Evolutionary conservation across 1,140 invertebrate genomes (phyloP).

Genomic region (Drosophila novamexicana): DNA sequence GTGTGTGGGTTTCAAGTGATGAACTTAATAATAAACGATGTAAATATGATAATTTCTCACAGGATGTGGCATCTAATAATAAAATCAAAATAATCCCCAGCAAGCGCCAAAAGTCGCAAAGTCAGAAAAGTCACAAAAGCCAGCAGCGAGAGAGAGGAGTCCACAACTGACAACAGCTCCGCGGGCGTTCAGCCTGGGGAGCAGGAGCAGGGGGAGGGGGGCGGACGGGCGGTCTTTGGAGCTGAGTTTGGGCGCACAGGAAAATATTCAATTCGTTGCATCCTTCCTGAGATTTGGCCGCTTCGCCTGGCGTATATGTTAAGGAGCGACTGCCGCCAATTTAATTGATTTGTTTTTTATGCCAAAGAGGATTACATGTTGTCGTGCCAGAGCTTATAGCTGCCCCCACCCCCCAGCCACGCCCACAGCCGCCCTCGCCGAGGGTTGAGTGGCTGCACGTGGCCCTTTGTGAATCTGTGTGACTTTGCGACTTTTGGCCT

Average conservation of each 20-base stretch:
- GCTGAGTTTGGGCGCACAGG: slow-evolving; percentile 39
- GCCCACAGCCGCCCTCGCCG: neutral
- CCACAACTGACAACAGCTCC: slow-evolving; percentile 64
- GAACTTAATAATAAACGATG: slow-evolving; percentile 85
- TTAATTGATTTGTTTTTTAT: slow-evolving; percentile 85
- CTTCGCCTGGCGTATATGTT: slow-evolving; percentile 3
- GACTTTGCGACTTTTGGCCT: slow-evolving; percentile 29
- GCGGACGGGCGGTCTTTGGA: neutral
- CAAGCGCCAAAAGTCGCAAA: slow-evolving; percentile 36
- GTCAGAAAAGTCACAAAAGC: slow-evolving; percentile 9
- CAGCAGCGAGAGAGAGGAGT: slow-evolving; percentile 10
- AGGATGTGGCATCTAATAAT: slow-evolving; percentile 85
- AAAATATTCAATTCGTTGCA: slow-evolving; percentile 84
- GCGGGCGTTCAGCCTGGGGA: slow-evolving; percentile 54
- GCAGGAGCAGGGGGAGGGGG: neutral
- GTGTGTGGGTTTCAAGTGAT: slow-evolving; percentile 66
- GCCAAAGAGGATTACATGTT: slow-evolving; percentile 79
- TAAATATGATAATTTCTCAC: slow-evolving; percentile 85
- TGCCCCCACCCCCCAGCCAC: neutral
- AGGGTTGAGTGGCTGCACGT: slow-evolving; percentile 77
- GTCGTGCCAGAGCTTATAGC: slow-evolving; percentile 74
- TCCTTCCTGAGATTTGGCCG: slow-evolving; percentile 65
- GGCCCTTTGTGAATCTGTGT: slow-evolving; percentile 51
- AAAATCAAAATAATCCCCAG: slow-evolving; percentile 83
- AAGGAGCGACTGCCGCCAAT: slow-evolving; percentile 54